Conservation (phyloP, 1,140 invertebrate genomes). For the Bombus turneri region DNA sequence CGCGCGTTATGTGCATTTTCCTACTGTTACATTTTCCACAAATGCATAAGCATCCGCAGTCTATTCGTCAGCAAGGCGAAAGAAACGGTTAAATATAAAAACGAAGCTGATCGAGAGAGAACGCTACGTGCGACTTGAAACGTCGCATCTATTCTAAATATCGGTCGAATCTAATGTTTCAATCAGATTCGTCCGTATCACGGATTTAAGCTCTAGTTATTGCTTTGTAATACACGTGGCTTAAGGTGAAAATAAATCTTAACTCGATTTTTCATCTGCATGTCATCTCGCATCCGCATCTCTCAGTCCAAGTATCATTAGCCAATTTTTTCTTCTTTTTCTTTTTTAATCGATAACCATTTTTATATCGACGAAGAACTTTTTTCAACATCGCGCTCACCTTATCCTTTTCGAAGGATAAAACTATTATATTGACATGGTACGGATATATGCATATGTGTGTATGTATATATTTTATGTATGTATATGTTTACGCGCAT, state of each 20-base stretch:
- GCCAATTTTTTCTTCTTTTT: no score
- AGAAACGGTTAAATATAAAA: constrained; percentile 14
- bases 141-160: constrained; percentile 50
- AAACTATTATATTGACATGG: constrained; percentile 9
- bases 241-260: constrained; percentile 69
- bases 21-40: not conserved
- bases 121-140: constrained; percentile 10
- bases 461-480: constrained; percentile 1
- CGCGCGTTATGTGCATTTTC: not conserved
- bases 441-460: not conserved
- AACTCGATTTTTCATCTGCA: constrained; percentile 23
- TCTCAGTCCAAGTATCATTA: no score
- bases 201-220: constrained; percentile 80
- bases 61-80: not conserved
- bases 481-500: not conserved
- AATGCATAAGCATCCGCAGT: not conserved
- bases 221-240: constrained; percentile 78
- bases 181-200: constrained; percentile 71
- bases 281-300: no score
- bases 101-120: constrained; percentile 25
- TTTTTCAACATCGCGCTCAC: not conserved
- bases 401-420: not conserved
- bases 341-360: not conserved
- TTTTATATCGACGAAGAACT: not conserved
- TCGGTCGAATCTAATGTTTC: constrained; percentile 33